These are phyloP conservation scores for Sipha flava DNA, from an alignment of 1,140 invertebrate species.

Conservation along the genomic window DNA sequence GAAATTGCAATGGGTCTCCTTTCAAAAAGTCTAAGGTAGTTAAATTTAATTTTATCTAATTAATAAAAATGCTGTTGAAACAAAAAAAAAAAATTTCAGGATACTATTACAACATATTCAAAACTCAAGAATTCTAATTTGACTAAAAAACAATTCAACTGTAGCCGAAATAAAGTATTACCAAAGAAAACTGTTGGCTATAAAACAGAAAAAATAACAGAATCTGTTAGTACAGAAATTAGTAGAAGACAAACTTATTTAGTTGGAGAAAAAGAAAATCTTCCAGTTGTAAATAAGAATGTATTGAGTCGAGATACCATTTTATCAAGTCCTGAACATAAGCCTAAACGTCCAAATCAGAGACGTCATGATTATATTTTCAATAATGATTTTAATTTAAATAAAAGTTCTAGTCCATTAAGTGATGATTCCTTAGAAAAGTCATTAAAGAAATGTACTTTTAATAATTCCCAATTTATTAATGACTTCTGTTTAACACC, in stretches of 20 bases:
- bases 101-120: neutral
- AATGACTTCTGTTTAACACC: conserved; percentile 5
- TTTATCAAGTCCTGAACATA: conserved; percentile 1
- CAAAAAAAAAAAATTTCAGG: neutral
- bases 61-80: too few relatives aligned
- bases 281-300: conserved; percentile 6
- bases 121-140: neutral
- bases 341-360: conserved; percentile 9
- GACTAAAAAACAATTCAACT: neutral
- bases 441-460: neutral
- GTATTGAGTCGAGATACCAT: neutral
- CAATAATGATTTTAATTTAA: conserved; percentile 20
- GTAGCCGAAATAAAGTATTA: neutral
- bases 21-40: neutral
- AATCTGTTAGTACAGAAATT: neutral
- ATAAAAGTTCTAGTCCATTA: conserved; percentile 2
- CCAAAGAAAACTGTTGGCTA: neutral
- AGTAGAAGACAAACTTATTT: conserved; percentile 6
- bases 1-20: conserved; percentile 1
- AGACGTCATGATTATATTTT: conserved; percentile 4
- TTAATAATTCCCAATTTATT: neutral
- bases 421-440: conserved; percentile 28
- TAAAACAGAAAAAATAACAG: neutral
- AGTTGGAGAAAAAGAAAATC: conserved; percentile 17
- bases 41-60: too few relatives aligned